Percentiles rank a stretch among this genome's conserved stretches.
These are phyloP conservation scores for Fopius arisanus DNA, from an alignment of 1,140 invertebrate genomes.

Conservation along the genomic window DNA sequence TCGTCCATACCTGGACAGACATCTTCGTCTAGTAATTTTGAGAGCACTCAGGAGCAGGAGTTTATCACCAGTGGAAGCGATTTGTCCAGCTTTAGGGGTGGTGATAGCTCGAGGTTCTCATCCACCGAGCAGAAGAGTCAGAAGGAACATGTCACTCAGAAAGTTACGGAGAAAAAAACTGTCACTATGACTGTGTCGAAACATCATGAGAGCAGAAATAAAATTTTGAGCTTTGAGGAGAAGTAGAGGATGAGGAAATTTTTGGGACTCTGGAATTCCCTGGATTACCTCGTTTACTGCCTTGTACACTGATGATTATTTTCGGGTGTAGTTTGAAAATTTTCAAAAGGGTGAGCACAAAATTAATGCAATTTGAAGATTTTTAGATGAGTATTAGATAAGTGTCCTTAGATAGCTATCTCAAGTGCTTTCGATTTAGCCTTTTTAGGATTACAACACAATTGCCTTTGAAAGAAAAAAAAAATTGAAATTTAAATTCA, in stretches of 20 bases:
- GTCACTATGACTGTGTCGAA: constrained; percentile 62
- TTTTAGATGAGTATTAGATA: constrained; percentile 41
- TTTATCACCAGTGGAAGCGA: constrained; percentile 50
- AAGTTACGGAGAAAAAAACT: constrained; percentile 66
- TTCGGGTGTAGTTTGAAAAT: neutral
- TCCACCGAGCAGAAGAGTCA: constrained; percentile 60
- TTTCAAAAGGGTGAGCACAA: neutral
- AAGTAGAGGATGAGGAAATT: neutral
- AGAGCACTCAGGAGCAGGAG: constrained; percentile 58
- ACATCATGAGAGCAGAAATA: constrained; percentile 64
- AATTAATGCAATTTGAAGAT: neutral
- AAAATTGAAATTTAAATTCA: neutral
- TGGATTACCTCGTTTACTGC: neutral
- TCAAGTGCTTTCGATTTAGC: constrained; percentile 50
- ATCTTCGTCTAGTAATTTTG: constrained; percentile 54
- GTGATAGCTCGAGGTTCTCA: constrained; percentile 52
- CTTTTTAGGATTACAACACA: constrained; percentile 39
- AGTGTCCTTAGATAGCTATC: constrained; percentile 56
- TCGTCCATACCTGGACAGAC: constrained; percentile 55
- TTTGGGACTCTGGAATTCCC: neutral
- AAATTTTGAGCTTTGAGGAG: constrained; percentile 61
- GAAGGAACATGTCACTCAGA: constrained; percentile 65
- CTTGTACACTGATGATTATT: neutral
- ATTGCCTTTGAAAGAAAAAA: constrained; percentile 37
- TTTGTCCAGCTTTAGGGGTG: constrained; percentile 51